Evolutionary conservation across 2,888 invertebrate species (phyloP).

Genomic region (Morpho helenor): DNA sequence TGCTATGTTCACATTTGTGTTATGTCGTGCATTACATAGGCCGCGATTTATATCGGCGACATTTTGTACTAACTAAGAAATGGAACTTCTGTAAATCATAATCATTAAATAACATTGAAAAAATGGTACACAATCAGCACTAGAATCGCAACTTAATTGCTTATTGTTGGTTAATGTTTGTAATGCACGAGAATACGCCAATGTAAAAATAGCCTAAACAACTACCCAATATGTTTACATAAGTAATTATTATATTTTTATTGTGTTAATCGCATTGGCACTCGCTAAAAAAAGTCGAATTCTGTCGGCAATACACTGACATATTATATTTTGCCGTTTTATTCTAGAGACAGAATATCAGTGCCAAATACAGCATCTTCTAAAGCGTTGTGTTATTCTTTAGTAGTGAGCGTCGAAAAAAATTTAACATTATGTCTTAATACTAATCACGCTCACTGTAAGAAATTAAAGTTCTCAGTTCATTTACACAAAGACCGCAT

Average conservation of each 20-base stretch:
- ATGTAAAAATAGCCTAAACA: conserved; percentile 13
- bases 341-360: conserved; percentile 21
- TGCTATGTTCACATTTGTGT: conserved; percentile 14
- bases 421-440: conserved; percentile 48
- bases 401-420: conserved; percentile 44
- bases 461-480: conserved; percentile 9
- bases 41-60: too few relatives aligned
- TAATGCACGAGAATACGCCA: conserved; percentile 13
- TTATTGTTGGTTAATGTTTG: too few relatives aligned
- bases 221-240: conserved; percentile 5
- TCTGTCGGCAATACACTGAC: conserved; percentile 14
- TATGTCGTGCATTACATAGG: not conserved
- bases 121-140: not conserved
- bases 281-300: conserved; percentile 19
- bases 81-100: too few relatives aligned
- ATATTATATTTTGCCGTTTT: conserved; percentile 7
- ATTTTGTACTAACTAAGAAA: too few relatives aligned
- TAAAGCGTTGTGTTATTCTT: conserved; percentile 43
- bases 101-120: not conserved
- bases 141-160: too few relatives aligned
- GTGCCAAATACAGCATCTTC: conserved; percentile 37
- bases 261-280: conserved; percentile 23
- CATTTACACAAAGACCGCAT: not conserved
- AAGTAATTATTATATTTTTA: conserved; percentile 12
- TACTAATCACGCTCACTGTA: conserved; percentile 34